Evolutionary conservation across 2,113 vertebrate genomes (phyloP), one percentile per base, ranked within the genome.

Genomic region (Ursus arctos): DNA sequence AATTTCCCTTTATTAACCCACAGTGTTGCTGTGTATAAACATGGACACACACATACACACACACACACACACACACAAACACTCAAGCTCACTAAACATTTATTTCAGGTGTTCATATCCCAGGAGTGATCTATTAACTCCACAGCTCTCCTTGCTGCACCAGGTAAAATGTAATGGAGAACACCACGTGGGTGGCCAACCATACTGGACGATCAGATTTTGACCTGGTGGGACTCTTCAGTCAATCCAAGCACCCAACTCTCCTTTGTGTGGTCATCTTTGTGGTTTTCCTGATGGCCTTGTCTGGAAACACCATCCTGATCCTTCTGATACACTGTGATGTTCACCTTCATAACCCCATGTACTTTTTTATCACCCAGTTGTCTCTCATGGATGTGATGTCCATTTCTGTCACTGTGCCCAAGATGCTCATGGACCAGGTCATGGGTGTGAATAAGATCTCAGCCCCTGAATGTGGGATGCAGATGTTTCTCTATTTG

Each of bases 351-450:
- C 93, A 97, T 36, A 97, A 94, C 0, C 88, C 97, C 88, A 98
- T 98, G 91, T 97, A 98, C 69, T 97, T 97, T 59, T 95, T 98
- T 19, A 77, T 77, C 4, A 19, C 43, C 15, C 74, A 77, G 13
- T 77, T 77, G 47, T 77, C 47, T 51, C 47, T 77, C 74, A 77
- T 77, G 47, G 72, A 74, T 47, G 47, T 97, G 80, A 81, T 96
- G 72, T 96, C 95, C 72, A 91, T 96, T 67, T 97, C 84, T 13
- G 92, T 97, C 76, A 97, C 88, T 47, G 72, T 74, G 15, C 97
- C 98, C 40, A 98, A 96, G 69, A 94, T 97, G 95, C 93, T 98
- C 6, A 9, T 84, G 7, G 67, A 93, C 53, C 53, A 85, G 57
- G n/a, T 97, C 10, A 19, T 6, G 2, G 77, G 88, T 1, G 22